Percentiles rank a stretch among this genome's conserved stretches.
Evolutionary conservation across 2,113 vertebrate species (phyloP).

Genomic region (Hippocampus comes): DNA sequence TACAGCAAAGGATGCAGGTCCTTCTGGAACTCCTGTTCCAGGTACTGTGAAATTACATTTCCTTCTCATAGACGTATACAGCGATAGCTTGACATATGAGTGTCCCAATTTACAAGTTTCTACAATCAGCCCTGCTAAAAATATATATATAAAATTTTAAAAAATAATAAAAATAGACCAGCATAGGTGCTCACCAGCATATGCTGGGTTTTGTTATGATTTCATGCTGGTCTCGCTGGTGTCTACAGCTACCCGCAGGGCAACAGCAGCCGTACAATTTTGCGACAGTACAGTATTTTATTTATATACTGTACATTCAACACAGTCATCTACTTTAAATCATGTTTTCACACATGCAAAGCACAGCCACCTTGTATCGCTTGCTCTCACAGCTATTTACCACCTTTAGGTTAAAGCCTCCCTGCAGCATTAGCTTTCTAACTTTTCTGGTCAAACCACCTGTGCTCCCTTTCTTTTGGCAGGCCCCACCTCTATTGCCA

Average conservation of each 20-base stretch:
- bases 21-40: slow-evolving; percentile 57
- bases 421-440: slow-evolving; percentile 36
- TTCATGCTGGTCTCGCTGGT: too few relatives aligned
- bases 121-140: background rate
- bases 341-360: background rate
- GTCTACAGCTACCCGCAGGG: too few relatives aligned
- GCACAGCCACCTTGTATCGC: slow-evolving; percentile 18
- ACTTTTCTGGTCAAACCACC: slow-evolving; percentile 25
- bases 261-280: too few relatives aligned
- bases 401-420: slow-evolving; percentile 43
- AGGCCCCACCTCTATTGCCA: slow-evolving; percentile 61
- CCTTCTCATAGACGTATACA: background rate
- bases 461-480: slow-evolving; percentile 62
- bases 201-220: too few relatives aligned
- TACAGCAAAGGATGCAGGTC: slow-evolving; percentile 56
- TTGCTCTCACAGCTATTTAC: slow-evolving; percentile 48
- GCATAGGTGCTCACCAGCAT: too few relatives aligned
- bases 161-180: too few relatives aligned
- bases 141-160: too few relatives aligned
- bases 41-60: slow-evolving; percentile 45
- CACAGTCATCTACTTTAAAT: background rate
- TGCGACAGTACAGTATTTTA: background rate
- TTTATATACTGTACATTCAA: background rate
- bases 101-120: background rate
- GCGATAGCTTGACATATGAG: background rate